These are phyloP conservation scores for Crotalus viridis DNA, from an alignment of 2,113 vertebrate genomes.

Conservation along the genomic window DNA sequence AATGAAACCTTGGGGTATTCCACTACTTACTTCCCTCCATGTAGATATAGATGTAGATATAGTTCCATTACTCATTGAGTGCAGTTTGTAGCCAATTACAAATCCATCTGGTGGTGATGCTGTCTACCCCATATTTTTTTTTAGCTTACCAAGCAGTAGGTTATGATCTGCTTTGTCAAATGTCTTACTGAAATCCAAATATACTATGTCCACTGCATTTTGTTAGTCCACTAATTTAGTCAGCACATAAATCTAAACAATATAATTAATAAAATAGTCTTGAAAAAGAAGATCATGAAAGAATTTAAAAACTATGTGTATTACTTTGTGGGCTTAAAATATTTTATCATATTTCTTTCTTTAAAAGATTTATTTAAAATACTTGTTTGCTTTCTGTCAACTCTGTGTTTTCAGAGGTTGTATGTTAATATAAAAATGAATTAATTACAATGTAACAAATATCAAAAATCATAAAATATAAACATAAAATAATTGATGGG, in stretches of 20 bases:
- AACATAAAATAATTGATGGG: not conserved
- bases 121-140: too few species aligned
- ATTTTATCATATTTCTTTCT: not conserved
- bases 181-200: too few species aligned
- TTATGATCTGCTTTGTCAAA: too few species aligned
- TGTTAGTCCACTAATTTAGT: too few species aligned
- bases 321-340: not conserved
- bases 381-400: not conserved
- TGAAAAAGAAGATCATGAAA: not conserved
- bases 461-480: not conserved
- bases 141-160: too few species aligned
- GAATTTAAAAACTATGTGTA: not conserved
- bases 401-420: not conserved
- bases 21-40: too few species aligned
- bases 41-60: too few species aligned
- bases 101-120: too few species aligned
- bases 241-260: not conserved
- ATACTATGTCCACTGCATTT: too few species aligned
- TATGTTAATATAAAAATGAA: not conserved
- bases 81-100: too few species aligned
- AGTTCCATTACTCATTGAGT: too few species aligned
- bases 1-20: too few species aligned
- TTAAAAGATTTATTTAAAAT: not conserved
- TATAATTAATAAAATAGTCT: not conserved
- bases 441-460: not conserved